Percentiles rank a stretch among this genome's conserved stretches.
phyloP scores from a whole-genome alignment of 2,888 invertebrate species.

The Gasteruption jaculator region DNA sequence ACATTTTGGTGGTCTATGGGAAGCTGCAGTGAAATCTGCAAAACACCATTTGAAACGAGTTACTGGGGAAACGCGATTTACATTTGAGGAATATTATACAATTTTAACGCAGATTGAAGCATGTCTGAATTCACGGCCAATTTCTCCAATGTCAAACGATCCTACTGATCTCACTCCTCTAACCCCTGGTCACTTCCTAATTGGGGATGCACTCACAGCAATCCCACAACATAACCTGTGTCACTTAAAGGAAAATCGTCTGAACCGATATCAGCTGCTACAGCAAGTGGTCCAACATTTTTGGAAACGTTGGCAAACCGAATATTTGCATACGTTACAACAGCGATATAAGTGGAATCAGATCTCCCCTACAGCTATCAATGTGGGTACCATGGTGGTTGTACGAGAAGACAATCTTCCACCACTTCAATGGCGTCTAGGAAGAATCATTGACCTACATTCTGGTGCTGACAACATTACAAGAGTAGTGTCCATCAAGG shows the following conservation, averaged over 20 bases:
- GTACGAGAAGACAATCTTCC: too few relatives aligned
- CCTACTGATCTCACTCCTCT: constrained; percentile 3
- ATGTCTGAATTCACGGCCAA: constrained; percentile 6
- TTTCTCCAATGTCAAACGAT: constrained; percentile 7
- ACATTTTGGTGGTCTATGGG: constrained; percentile 17
- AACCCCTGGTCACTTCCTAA: constrained; percentile 15
- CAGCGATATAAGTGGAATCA: constrained; percentile 9
- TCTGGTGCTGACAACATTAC: too few relatives aligned
- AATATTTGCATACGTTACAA: constrained; percentile 9
- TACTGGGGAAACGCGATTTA: constrained; percentile 18
- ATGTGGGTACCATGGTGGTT: too few relatives aligned
- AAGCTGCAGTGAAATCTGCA: constrained; percentile 23
- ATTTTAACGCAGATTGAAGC: constrained; percentile 11
- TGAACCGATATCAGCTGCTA: too few relatives aligned
- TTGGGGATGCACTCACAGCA: too few relatives aligned
- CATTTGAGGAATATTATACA: constrained; percentile 24
- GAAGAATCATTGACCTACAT: too few relatives aligned
- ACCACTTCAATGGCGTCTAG: too few relatives aligned
- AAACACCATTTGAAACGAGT: constrained; percentile 26
- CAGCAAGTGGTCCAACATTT: constrained; percentile 3
- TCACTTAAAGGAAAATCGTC: too few relatives aligned
- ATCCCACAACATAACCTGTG: too few relatives aligned
- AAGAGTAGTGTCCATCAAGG: too few relatives aligned
- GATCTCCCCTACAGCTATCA: too few relatives aligned
- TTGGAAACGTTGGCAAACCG: constrained; percentile 7